Evolutionary conservation across 2,113 vertebrate species (phyloP).

Genomic region (Emydura subglobosa): DNA sequence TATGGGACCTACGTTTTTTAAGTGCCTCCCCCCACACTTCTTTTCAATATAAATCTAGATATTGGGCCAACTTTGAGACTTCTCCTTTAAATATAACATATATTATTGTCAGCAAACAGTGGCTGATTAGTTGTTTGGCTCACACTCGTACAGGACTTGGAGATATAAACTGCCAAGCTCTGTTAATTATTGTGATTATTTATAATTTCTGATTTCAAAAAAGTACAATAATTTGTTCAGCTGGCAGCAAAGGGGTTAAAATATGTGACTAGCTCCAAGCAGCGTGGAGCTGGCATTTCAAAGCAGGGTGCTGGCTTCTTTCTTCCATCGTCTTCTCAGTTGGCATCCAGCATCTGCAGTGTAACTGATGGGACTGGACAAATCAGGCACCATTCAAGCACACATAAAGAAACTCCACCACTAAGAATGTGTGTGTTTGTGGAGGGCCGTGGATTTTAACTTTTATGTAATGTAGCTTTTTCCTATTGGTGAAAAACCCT

Average conservation of each 20-base stretch:
- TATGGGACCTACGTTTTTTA: background rate
- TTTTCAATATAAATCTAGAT: conserved; percentile 4
- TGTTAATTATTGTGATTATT: background rate
- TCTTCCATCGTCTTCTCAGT: background rate
- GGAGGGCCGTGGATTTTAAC: background rate
- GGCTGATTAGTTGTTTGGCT: background rate
- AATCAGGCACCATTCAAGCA: background rate
- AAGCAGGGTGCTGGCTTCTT: background rate
- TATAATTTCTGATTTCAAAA: background rate
- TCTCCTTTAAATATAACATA: background rate
- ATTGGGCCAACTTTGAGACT: background rate
- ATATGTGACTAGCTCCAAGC: background rate
- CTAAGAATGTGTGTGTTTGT: background rate
- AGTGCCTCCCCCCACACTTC: conserved; percentile 29
- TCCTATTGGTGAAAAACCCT: background rate
- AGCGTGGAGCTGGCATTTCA: background rate
- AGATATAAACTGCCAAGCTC: background rate
- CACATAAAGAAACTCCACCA: background rate
- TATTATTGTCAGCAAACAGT: background rate
- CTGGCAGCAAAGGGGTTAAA: conserved; percentile 39
- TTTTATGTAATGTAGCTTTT: background rate
- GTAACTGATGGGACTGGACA: background rate
- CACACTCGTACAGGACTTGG: background rate
- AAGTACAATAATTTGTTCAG: background rate
- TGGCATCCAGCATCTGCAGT: background rate